phyloP scores from a whole-genome alignment of 2,888 invertebrate genomes.

The Chrysodeixis includens region DNA sequence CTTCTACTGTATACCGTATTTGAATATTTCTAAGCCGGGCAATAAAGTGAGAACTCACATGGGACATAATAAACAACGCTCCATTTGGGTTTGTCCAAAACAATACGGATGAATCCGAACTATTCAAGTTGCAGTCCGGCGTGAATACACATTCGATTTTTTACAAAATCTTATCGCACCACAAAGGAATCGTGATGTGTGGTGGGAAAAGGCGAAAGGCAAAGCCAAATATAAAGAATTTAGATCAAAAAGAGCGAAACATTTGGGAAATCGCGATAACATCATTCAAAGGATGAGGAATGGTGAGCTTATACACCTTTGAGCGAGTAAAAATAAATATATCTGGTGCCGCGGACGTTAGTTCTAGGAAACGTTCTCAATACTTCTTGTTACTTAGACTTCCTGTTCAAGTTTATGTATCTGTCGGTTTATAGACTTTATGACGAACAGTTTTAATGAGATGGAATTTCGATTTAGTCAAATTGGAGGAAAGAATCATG shows the following conservation, averaged over 20 bases:
- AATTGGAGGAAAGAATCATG: neutral
- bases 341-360: conserved; percentile 64
- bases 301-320: conserved; percentile 82
- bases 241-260: conserved; percentile 86
- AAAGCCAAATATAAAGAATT: conserved; percentile 83
- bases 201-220: conserved; percentile 78
- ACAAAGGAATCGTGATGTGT: conserved; percentile 84
- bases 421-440: conserved; percentile 11
- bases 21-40: conserved; percentile 9
- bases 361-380: conserved; percentile 37
- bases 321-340: conserved; percentile 81
- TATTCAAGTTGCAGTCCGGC: conserved; percentile 61
- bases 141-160: conserved; percentile 74
- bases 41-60: conserved; percentile 11
- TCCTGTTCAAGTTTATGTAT: conserved; percentile 27
- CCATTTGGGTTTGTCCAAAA: conserved; percentile 10
- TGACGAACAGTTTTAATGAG: neutral
- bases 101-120: conserved; percentile 38
- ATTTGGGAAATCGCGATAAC: conserved; percentile 85
- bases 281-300: conserved; percentile 85
- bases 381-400: conserved; percentile 38
- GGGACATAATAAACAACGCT: conserved; percentile 5
- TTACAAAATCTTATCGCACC: conserved; percentile 74
- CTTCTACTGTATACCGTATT: neutral
- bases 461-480: neutral